A percentile compares a stretch with the other conserved stretches of the same genome.
These are phyloP conservation scores for Dromas ardeola DNA, from an alignment of 2,113 vertebrate species.

Conservation along the genomic window DNA sequence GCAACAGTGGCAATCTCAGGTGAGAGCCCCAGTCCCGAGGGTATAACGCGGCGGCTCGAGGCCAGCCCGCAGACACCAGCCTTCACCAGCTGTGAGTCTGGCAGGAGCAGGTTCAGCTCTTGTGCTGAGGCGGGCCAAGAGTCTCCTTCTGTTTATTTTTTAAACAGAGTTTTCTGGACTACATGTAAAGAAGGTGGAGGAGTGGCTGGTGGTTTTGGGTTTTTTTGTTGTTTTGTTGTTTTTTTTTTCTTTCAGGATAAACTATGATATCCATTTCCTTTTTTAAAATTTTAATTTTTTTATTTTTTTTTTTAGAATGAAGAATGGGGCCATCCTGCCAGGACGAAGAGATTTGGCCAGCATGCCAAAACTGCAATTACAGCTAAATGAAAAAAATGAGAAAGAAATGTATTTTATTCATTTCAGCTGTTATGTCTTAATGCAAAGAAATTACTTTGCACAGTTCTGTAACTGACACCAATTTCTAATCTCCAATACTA, in stretches of 20 bases:
- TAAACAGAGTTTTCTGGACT: neutral
- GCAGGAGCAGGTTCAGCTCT: neutral
- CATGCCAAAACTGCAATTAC: conserved; percentile 51
- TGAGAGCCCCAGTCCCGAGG: neutral
- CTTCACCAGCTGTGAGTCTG: neutral
- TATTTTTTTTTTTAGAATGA: neutral
- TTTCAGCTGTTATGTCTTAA: conserved; percentile 73
- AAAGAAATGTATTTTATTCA: conserved; percentile 68
- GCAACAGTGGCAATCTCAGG: neutral
- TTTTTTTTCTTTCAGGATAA: neutral
- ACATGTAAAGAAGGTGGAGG: neutral
- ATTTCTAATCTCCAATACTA: conserved; percentile 73
- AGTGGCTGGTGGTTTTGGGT: neutral
- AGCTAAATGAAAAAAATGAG: conserved; percentile 40
- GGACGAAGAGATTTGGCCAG: neutral
- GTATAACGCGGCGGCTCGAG: rapidly evolving
- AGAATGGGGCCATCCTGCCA: neutral
- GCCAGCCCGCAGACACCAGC: neutral
- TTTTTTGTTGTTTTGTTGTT: neutral
- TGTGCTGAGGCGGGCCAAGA: neutral
- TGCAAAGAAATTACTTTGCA: conserved; percentile 69
- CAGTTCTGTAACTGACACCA: conserved; percentile 72
- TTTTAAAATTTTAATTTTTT: neutral
- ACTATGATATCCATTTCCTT: neutral
- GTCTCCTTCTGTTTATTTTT: neutral